Evolutionary conservation across 2,888 invertebrate genomes (phyloP).

Genomic region (Pristionchus maxplancki): DNA sequence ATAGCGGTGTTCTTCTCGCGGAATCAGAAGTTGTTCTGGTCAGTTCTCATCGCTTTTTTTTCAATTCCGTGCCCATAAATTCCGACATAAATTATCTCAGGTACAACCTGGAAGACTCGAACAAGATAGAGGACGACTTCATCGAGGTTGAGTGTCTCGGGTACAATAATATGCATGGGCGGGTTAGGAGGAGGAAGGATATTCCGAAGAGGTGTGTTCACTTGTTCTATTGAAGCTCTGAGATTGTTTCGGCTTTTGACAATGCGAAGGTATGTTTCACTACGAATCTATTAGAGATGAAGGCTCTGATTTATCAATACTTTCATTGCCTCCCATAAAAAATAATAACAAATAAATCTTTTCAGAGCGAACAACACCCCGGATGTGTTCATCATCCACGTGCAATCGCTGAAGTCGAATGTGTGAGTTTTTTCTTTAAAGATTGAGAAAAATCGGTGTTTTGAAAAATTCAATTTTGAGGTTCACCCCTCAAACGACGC

Average conservation of each 20-base stretch:
- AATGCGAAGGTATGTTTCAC: too few relatives aligned
- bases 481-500: background rate
- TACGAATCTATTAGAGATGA: too few relatives aligned
- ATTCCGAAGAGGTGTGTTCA: background rate
- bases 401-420: background rate
- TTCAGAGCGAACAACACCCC: background rate
- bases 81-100: background rate
- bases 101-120: background rate
- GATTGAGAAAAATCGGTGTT: background rate
- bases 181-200: background rate
- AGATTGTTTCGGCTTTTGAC: background rate
- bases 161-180: slow-evolving; percentile 3
- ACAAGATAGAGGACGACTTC: background rate
- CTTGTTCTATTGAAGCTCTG: background rate
- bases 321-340: background rate
- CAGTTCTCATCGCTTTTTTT: background rate
- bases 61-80: background rate
- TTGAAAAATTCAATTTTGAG: background rate
- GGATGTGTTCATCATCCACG: background rate
- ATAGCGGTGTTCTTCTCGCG: background rate
- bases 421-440: background rate
- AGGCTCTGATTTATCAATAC: background rate
- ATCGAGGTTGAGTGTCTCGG: slow-evolving; percentile 22
- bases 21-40: slow-evolving; percentile 21
- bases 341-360: background rate